phyloP scores from a whole-genome alignment of 2,888 invertebrate genomes.

The Rhimphoctona megacephalus region DNA sequence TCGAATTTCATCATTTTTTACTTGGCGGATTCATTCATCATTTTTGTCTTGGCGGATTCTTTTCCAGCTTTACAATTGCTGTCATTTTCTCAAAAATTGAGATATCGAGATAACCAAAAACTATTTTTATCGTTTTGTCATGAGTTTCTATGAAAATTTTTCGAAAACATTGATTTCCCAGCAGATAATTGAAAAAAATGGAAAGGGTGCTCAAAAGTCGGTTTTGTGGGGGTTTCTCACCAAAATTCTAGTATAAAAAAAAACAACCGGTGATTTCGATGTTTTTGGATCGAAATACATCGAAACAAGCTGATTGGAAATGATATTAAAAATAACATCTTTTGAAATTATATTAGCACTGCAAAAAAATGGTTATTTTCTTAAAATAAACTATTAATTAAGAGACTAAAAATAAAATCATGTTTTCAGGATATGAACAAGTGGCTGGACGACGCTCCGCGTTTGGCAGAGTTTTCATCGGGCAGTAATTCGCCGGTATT shows the following conservation, averaged over 20 bases:
- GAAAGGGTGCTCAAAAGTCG: too few species aligned
- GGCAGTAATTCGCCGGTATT: constrained; percentile 90
- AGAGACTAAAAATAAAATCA: background rate
- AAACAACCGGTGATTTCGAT: too few species aligned
- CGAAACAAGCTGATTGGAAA: too few species aligned
- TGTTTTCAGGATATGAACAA: constrained; percentile 94
- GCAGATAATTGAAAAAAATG: background rate
- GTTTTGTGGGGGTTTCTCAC: too few species aligned
- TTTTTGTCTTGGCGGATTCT: background rate
- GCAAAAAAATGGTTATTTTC: background rate
- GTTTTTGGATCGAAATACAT: too few species aligned
- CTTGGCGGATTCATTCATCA: background rate
- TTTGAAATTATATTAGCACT: too few species aligned
- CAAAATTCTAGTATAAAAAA: too few species aligned
- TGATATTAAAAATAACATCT: too few species aligned
- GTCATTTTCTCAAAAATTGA: too few species aligned
- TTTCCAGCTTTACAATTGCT: too few species aligned
- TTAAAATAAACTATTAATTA: background rate
- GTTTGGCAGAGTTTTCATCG: constrained; percentile 91
- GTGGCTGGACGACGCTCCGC: constrained; percentile 94
- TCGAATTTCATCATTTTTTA: constrained; percentile 12
- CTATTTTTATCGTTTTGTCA: background rate
- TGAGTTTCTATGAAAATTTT: too few species aligned
- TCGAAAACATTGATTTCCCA: background rate
- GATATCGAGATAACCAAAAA: too few species aligned